Percentiles rank a stretch among this genome's conserved stretches.
Evolutionary conservation across 2,797 vertebrate species (phyloP).

Genomic region (Eospalax fontanierii): DNA sequence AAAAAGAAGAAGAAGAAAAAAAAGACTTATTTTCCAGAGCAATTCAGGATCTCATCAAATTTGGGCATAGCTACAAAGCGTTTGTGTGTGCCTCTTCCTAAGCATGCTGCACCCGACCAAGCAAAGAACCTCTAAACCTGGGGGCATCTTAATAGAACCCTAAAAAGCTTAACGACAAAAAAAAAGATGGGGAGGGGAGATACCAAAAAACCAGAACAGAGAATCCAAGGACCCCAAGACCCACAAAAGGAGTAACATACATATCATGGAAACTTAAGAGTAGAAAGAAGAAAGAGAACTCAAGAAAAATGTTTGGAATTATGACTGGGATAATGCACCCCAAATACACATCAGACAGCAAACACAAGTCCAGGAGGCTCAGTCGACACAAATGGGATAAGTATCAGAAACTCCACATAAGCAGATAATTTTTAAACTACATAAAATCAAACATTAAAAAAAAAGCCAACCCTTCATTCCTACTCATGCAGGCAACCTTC

Average conservation of each 20-base stretch:
- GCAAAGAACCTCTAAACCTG: not conserved
- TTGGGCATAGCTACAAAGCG: no score
- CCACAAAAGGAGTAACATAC: not conserved
- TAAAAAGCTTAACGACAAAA: not conserved
- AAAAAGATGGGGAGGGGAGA: fast-evolving
- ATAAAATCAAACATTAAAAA: not conserved
- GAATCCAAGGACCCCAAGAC: not conserved
- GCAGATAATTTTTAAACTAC: not conserved
- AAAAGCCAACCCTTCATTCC: not conserved
- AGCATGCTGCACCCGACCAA: not conserved
- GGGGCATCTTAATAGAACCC: not conserved
- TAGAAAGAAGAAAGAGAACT: not conserved
- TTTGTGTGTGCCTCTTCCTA: not conserved
- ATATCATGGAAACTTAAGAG: not conserved
- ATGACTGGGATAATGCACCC: not conserved
- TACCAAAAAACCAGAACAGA: not conserved
- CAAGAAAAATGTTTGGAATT: not conserved
- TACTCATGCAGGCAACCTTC: not conserved
- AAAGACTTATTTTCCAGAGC: no score
- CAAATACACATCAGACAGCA: not conserved
- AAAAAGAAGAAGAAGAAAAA: not conserved
- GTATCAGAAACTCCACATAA: not conserved
- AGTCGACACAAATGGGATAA: not conserved
- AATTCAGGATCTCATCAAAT: no score
- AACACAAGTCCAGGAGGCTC: not conserved